Conservation (phyloP, 2,888 invertebrate genomes). For the Tryphoninae sp. region DNA sequence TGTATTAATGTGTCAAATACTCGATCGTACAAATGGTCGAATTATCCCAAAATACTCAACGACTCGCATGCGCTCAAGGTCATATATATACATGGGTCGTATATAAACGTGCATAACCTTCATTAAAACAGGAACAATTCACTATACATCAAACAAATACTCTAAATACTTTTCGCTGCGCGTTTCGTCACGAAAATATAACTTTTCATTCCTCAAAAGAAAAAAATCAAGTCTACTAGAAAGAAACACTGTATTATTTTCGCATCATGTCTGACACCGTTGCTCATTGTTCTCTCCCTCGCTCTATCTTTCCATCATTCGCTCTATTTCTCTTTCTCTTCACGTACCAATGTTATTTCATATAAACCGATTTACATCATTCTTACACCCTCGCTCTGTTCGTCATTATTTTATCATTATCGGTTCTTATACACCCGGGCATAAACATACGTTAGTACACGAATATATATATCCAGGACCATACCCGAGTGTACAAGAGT, state of each 20-base stretch:
- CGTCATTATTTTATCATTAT: conserved; percentile 48
- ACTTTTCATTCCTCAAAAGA: no score
- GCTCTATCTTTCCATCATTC: neutral
- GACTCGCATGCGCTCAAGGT: neutral
- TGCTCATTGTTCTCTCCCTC: conserved; percentile 17
- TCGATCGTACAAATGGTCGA: neutral
- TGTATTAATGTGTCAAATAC: no score
- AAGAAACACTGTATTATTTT: no score
- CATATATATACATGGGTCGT: neutral
- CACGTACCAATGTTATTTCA: conserved; percentile 7
- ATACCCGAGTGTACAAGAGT: no score
- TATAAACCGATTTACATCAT: conserved; percentile 46
- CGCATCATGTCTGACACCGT: no score
- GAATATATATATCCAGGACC: conserved; percentile 15
- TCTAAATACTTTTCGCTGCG: no score
- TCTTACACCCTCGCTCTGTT: conserved; percentile 26
- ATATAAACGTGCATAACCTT: neutral
- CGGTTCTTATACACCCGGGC: neutral
- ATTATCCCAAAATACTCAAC: neutral
- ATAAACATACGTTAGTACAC: neutral
- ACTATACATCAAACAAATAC: no score
- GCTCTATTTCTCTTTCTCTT: neutral
- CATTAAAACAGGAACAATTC: conserved; percentile 1
- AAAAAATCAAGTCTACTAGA: no score
- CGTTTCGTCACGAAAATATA: no score